phyloP scores from a whole-genome alignment of 2,888 invertebrate genomes.

The Nymphalis c-album region DNA sequence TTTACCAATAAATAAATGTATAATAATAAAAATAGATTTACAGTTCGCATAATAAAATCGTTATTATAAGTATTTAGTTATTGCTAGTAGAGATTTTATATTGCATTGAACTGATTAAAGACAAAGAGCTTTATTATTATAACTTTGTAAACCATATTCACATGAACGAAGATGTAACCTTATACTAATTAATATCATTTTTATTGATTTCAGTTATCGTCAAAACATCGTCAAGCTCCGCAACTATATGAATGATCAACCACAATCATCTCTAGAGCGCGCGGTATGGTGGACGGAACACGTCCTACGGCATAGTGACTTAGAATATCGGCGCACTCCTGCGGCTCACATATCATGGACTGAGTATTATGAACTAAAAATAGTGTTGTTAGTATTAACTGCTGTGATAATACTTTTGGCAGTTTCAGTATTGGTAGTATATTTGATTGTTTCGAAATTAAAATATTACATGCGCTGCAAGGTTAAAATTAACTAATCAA shows the following conservation, averaged over 20 bases:
- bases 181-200: conserved; percentile 24
- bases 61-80: too few relatives aligned
- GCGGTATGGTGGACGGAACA: conserved; percentile 56
- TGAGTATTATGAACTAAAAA: background rate
- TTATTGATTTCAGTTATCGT: conserved; percentile 38
- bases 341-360: conserved; percentile 43
- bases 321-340: conserved; percentile 46
- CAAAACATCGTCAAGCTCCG: conserved; percentile 41
- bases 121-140: too few relatives aligned
- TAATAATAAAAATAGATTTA: too few relatives aligned
- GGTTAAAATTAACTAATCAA: background rate
- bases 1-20: background rate
- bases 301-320: conserved; percentile 48
- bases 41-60: too few relatives aligned
- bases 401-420: background rate
- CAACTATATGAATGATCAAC: conserved; percentile 42
- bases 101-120: too few relatives aligned
- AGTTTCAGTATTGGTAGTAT: background rate
- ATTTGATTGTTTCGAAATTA: background rate
- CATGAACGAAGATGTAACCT: too few relatives aligned
- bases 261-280: conserved; percentile 43
- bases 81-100: too few relatives aligned
- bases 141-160: too few relatives aligned
- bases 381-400: background rate
- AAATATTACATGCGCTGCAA: background rate